Conservation (phyloP, 2,113 vertebrate species). For the Dicrurus megarhynchus region DNA sequence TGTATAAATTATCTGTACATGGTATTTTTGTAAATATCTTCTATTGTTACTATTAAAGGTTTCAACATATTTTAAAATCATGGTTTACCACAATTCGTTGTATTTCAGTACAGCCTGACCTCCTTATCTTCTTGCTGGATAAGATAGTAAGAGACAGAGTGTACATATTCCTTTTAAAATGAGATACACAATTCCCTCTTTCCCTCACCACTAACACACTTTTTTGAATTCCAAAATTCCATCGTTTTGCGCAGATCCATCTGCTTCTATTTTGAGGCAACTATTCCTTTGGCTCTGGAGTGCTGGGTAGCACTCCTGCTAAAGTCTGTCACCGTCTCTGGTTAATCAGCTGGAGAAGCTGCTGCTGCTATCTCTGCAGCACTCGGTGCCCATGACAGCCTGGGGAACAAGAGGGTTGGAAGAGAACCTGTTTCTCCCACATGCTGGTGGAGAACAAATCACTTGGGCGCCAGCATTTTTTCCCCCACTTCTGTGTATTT, state of each 20-base stretch:
- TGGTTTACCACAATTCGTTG: neutral
- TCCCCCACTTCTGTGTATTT: neutral
- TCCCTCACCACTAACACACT: constrained; percentile 8
- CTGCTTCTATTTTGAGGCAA: constrained; percentile 66
- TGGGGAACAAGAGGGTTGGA: constrained; percentile 58
- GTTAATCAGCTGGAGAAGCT: constrained; percentile 69
- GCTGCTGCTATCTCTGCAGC: constrained; percentile 58
- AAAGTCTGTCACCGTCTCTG: constrained; percentile 67
- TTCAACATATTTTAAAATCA: neutral
- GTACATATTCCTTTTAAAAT: constrained; percentile 21
- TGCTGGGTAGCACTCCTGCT: constrained; percentile 57
- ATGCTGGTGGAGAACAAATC: constrained; percentile 40
- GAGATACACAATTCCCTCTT: constrained; percentile 30
- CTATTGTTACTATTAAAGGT: neutral
- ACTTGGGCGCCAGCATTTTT: neutral
- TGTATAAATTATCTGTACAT: neutral
- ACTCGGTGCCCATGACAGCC: constrained; percentile 54
- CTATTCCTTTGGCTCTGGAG: constrained; percentile 63
- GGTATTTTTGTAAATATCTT: neutral
- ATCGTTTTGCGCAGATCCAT: constrained; percentile 35
- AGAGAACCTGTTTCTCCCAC: constrained; percentile 60
- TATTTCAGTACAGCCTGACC: constrained; percentile 11
- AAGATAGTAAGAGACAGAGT: neutral
- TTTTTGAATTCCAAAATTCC: constrained; percentile 44
- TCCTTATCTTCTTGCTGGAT: constrained; percentile 37